Evolutionary conservation across 2,888 invertebrate genomes (phyloP).

Genomic region (Elysia crispata): DNA sequence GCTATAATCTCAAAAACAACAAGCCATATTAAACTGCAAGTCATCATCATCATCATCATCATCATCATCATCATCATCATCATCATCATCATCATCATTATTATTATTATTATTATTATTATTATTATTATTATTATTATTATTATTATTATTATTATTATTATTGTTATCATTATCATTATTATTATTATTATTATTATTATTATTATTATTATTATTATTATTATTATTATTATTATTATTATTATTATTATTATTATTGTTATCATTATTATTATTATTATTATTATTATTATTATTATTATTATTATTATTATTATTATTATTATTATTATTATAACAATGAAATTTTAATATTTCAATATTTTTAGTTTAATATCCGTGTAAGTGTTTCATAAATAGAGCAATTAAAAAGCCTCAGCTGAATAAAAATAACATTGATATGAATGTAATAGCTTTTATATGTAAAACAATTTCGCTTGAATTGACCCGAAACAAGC

Average conservation of each 20-base stretch:
- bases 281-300: constrained; percentile 4
- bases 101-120: constrained; percentile 9
- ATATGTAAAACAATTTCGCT: no score
- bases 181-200: constrained; percentile 4
- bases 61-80: not conserved
- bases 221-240: constrained; percentile 4
- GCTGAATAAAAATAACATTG: no score
- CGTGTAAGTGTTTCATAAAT: no score
- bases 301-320: constrained; percentile 4
- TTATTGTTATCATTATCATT: not conserved
- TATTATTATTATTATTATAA: not conserved
- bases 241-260: constrained; percentile 9
- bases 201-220: constrained; percentile 9
- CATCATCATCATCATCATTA: not conserved
- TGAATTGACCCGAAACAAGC: no score
- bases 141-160: constrained; percentile 4
- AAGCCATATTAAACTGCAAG: no score
- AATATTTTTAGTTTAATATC: not conserved
- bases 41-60: no score
- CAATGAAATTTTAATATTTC: not conserved
- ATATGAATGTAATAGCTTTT: no score
- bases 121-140: constrained; percentile 9
- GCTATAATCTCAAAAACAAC: no score
- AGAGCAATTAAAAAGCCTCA: no score
- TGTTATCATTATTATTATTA: not conserved